Evolutionary conservation across 2,888 invertebrate genomes (phyloP).

Genomic region (Tetanocera ferruginea): DNA sequence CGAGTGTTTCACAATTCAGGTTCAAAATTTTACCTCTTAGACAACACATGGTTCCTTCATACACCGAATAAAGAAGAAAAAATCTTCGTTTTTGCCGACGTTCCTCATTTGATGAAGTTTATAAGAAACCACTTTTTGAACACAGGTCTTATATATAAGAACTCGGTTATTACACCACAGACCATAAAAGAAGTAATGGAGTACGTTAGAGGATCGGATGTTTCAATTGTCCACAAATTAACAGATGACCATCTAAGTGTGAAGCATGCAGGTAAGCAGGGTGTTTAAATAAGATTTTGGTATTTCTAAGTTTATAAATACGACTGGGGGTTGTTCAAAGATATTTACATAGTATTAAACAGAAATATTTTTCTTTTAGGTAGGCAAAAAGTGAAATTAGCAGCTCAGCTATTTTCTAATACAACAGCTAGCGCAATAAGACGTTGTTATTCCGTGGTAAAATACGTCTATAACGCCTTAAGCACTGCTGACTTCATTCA

Average conservation of each 20-base stretch:
- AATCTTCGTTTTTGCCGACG: too few species aligned
- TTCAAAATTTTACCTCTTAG: neutral
- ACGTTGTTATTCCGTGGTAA: too few species aligned
- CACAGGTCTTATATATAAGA: neutral
- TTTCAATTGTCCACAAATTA: neutral
- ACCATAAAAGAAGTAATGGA: neutral
- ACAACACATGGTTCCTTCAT: neutral
- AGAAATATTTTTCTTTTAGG: too few species aligned
- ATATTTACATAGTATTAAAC: too few species aligned
- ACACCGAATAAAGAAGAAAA: neutral
- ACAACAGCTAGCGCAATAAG: too few species aligned
- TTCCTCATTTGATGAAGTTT: neutral
- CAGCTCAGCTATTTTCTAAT: too few species aligned
- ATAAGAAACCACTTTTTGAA: constrained; percentile 3
- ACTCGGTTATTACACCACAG: neutral
- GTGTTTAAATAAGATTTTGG: too few species aligned
- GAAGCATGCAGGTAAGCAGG: neutral
- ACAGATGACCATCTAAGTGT: neutral
- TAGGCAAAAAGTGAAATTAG: too few species aligned
- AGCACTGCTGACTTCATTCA: too few species aligned
- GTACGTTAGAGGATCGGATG: neutral
- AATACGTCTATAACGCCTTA: too few species aligned
- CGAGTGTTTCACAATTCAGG: neutral
- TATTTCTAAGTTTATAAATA: too few species aligned
- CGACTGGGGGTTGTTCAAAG: too few species aligned